Conservation (phyloP, 2,113 vertebrate genomes). For the Morphnarchus princeps region DNA sequence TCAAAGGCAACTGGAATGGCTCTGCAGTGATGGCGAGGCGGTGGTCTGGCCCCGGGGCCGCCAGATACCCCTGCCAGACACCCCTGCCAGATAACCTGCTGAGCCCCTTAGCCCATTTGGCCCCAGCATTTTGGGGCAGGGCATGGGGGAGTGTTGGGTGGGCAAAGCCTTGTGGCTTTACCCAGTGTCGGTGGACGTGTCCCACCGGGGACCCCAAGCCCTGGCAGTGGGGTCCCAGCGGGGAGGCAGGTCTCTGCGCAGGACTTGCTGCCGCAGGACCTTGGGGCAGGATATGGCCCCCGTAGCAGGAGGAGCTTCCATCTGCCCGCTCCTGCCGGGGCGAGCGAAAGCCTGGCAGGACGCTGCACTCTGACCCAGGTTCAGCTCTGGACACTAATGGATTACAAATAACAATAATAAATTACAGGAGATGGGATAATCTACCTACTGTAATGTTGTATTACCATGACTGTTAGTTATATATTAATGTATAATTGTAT, state of each 20-base stretch:
- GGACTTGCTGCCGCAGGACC: neutral
- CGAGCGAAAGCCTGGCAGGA: neutral
- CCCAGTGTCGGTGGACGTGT: neutral
- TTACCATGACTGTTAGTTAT: constrained; percentile 62
- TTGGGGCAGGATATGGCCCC: neutral
- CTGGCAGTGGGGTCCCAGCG: rapidly evolving
- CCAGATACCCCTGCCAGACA: neutral
- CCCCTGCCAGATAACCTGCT: neutral
- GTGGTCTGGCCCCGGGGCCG: neutral
- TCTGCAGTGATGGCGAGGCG: neutral
- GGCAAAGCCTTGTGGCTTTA: neutral
- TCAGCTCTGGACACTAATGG: constrained; percentile 57
- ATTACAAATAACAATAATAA: constrained; percentile 63
- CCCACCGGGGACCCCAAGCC: neutral
- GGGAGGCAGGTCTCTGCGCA: neutral
- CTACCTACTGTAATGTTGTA: constrained; percentile 64
- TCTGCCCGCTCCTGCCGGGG: neutral
- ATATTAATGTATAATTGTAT: constrained; percentile 64
- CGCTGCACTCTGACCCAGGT: constrained; percentile 39
- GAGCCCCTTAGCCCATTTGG: neutral
- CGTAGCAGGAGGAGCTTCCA: neutral
- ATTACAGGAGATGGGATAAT: constrained; percentile 66
- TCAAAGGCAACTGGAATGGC: neutral
- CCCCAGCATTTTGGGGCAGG: neutral
- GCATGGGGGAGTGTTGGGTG: rapidly evolving